These are phyloP conservation scores for Xanthorhoe designata DNA, from an alignment of 2,888 invertebrate genomes.

Conservation along the genomic window DNA sequence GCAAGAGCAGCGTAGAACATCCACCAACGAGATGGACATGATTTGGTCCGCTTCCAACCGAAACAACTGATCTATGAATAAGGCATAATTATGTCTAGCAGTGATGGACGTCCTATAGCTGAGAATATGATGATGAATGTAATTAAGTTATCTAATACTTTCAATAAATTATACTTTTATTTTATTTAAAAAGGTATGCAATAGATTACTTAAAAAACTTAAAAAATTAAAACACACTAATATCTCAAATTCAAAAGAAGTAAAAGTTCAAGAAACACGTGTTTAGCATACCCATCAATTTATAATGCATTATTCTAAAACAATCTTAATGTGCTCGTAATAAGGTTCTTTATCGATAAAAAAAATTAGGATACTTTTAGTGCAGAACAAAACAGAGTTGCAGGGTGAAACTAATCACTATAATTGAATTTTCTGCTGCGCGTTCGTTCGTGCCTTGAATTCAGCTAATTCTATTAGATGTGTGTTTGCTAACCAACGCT, in stretches of 20 bases:
- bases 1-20: too few relatives aligned
- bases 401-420: conserved; percentile 77
- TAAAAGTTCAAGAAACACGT: conserved; percentile 61
- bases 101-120: too few relatives aligned
- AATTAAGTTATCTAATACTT: too few relatives aligned
- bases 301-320: conserved; percentile 35
- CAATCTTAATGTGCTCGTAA: conserved; percentile 32
- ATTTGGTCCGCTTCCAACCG: too few relatives aligned
- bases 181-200: too few relatives aligned
- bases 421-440: conserved; percentile 78
- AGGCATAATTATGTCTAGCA: too few relatives aligned
- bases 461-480: conserved; percentile 70
- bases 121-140: too few relatives aligned
- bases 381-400: conserved; percentile 65
- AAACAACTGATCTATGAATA: too few relatives aligned
- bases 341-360: conserved; percentile 50
- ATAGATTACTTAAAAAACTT: too few relatives aligned
- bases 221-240: background rate
- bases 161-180: too few relatives aligned
- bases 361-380: conserved; percentile 57
- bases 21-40: too few relatives aligned
- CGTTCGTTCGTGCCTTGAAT: conserved; percentile 72
- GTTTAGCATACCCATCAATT: conserved; percentile 54
- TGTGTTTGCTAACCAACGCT: conserved; percentile 65
- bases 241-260: conserved; percentile 32